These are phyloP conservation scores for Poecile atricapillus DNA, from an alignment of 2,113 vertebrate genomes.

Conservation along the genomic window DNA sequence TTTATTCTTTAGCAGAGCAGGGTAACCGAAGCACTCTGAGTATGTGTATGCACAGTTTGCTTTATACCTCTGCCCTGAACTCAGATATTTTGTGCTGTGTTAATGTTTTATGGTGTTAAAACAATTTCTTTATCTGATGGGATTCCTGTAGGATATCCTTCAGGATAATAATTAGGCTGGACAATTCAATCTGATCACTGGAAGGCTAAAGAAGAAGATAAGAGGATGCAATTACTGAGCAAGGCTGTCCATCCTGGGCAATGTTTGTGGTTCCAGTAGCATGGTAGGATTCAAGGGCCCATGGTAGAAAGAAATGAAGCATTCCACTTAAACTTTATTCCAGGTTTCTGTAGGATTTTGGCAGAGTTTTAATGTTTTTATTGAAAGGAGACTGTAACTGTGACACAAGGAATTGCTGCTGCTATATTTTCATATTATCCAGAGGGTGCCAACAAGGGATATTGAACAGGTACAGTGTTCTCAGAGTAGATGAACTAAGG, in stretches of 20 bases:
- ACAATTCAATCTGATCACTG: neutral
- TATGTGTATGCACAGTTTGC: neutral
- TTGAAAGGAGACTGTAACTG: neutral
- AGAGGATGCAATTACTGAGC: neutral
- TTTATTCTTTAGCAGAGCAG: neutral
- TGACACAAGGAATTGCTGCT: neutral
- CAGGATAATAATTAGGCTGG: neutral
- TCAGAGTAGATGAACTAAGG: neutral
- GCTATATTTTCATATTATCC: neutral
- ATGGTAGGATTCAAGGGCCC: neutral
- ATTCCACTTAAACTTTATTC: neutral
- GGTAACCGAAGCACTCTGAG: neutral
- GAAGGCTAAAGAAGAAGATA: neutral
- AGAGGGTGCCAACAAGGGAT: neutral
- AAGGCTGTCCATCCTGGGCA: neutral
- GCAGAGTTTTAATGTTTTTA: neutral
- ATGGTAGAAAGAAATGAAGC: neutral
- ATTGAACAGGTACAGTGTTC: neutral
- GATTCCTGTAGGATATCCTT: neutral
- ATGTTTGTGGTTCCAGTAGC: neutral
- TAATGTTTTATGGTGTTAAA: neutral
- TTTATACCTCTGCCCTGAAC: neutral
- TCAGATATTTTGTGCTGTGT: neutral
- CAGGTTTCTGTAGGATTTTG: neutral
- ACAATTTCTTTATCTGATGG: neutral